Evolutionary conservation across 2,113 vertebrate species (phyloP), one percentile per base, ranked within the genome.

Genomic region (Cisticola juncidis): DNA sequence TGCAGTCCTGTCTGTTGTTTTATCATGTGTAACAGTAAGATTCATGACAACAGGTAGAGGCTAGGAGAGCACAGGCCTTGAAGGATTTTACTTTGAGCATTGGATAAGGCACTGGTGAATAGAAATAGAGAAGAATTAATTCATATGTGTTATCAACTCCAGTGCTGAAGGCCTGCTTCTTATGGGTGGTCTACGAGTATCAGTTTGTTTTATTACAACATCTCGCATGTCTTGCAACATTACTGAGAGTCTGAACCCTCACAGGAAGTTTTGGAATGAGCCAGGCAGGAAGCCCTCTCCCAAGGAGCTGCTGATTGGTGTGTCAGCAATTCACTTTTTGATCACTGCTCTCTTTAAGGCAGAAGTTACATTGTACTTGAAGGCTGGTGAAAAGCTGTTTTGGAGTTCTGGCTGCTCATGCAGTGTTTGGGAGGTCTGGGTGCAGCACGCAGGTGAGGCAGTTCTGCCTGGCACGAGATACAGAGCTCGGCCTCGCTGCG

Each of bases 401-500:
- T 77, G 50, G 45, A 70, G 36, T 23, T 1, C 17, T 68, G 50
- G n/a, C 42, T 2, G 2, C 44, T 69, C 21, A 13, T 0, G 0
- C 0, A 42, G 22, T 15, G 1, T 58, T 68, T 77, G 65, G 51
- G 45, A 85, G 26, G 48, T 29, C 35, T 90, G 73, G 18, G 54
- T 2, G 2, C n/a, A 61, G 84, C 72, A 29, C 21, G 5, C 2
- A 1, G 20, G 45, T 19, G 3, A 31, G 81, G 11, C 7, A 11
- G 0, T 14, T 28, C 19, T 76, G 38, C 33, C 38, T 81, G 77
- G 13, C 11, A 1, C 35, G 58, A 64, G 16, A 18, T 5, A 2
- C 21, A 40, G 71, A 47, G 44, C 66, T 73, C 2, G 1, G 5
- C 47, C 36, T 92, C 4, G 0, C 62, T 60, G 71, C 69, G 22